These are phyloP conservation scores for Lasioglossum morio DNA, from an alignment of 2,888 invertebrate genomes.

Conservation along the genomic window DNA sequence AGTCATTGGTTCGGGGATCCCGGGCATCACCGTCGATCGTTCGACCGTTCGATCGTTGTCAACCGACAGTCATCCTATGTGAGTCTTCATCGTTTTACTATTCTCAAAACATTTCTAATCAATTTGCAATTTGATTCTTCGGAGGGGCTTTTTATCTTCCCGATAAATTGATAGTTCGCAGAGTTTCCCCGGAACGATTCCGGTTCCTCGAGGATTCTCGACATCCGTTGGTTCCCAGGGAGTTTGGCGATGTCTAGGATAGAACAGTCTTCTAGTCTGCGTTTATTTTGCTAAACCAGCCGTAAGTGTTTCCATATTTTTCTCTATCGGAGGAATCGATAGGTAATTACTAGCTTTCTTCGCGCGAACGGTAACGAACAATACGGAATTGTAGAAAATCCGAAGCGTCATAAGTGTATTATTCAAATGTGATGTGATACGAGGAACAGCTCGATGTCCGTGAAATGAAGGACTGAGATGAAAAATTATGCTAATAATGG, in stretches of 20 bases:
- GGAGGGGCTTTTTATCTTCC: background rate
- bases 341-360: background rate
- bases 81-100: background rate
- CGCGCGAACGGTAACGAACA: background rate
- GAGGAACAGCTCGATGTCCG: background rate
- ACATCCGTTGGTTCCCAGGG: background rate
- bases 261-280: background rate
- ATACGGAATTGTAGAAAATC: background rate
- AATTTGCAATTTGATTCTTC: background rate
- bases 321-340: slow-evolving; percentile 1
- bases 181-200: background rate
- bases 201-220: background rate
- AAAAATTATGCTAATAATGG: slow-evolving; percentile 12
- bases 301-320: slow-evolving; percentile 42
- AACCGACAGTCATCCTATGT: background rate
- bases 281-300: slow-evolving; percentile 23
- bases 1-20: slow-evolving; percentile 42
- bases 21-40: background rate
- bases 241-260: background rate
- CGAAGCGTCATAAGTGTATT: background rate
- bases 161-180: background rate
- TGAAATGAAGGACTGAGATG: background rate
- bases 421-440: background rate
- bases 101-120: background rate
- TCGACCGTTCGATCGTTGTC: background rate